These are phyloP conservation scores for Lateolabrax maculatus DNA, from an alignment of 2,797 vertebrate species.

Conservation along the genomic window DNA sequence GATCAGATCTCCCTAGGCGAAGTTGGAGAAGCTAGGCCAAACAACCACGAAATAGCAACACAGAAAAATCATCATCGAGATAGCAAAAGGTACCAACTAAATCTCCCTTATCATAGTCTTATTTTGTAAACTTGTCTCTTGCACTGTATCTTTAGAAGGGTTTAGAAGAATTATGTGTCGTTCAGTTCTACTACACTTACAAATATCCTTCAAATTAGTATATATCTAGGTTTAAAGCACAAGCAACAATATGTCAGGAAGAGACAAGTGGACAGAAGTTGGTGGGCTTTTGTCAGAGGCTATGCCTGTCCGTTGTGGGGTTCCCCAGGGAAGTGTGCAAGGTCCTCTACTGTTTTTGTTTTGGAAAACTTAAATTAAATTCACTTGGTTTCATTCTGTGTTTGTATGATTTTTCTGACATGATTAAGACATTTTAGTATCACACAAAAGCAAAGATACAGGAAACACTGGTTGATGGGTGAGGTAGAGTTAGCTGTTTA, in stretches of 20 bases:
- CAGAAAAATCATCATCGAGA: neutral
- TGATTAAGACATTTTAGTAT: neutral
- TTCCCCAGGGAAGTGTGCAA: neutral
- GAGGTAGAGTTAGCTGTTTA: neutral
- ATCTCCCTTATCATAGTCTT: neutral
- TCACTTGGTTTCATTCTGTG: neutral
- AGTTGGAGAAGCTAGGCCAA: neutral
- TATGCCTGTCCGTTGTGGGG: neutral
- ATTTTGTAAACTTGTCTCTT: neutral
- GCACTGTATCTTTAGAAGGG: neutral
- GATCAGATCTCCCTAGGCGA: neutral
- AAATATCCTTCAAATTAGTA: neutral
- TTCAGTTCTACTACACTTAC: neutral
- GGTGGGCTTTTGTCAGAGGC: neutral
- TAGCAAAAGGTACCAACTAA: neutral
- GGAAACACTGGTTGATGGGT: neutral
- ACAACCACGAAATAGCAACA: neutral
- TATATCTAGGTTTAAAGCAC: neutral
- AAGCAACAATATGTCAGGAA: neutral
- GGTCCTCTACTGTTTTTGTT: neutral
- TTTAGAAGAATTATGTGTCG: neutral
- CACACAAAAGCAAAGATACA: neutral
- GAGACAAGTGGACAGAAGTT: neutral
- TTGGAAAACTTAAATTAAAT: neutral
- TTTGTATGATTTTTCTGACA: neutral